Conservation (phyloP, 2,797 vertebrate species). For the Vireo griseus region DNA sequence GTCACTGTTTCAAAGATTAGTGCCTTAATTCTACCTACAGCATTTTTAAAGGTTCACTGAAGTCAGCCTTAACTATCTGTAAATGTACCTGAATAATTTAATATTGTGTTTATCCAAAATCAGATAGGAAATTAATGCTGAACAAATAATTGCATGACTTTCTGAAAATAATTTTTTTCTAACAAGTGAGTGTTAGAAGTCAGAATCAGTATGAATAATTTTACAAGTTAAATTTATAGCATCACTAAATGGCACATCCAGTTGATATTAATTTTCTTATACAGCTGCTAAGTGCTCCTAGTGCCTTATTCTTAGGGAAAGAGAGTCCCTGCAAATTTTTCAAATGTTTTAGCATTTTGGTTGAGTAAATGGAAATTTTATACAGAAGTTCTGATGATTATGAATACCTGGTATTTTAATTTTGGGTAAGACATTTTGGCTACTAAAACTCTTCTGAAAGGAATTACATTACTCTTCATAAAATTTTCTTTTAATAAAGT, state of each 20-base stretch:
- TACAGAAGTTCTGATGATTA: background rate
- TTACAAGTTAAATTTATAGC: background rate
- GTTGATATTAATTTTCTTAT: background rate
- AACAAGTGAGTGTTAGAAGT: background rate
- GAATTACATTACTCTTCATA: slow-evolving; percentile 20
- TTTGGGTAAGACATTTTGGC: background rate
- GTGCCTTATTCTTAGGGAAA: background rate
- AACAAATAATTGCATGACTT: background rate
- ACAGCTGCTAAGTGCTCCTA: background rate
- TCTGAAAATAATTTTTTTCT: background rate
- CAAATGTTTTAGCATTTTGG: background rate
- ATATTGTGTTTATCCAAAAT: background rate
- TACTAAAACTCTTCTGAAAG: slow-evolving; percentile 34
- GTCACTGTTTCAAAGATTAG: background rate
- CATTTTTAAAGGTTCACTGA: background rate
- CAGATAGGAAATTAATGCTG: background rate
- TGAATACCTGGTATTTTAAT: slow-evolving; percentile 25
- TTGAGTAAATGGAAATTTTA: slow-evolving; percentile 54
- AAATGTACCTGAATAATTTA: background rate
- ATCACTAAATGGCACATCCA: background rate
- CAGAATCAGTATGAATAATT: background rate
- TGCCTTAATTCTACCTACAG: background rate
- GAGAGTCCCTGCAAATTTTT: background rate
- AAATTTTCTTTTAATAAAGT: slow-evolving; percentile 29
- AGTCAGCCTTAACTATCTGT: background rate